Evolutionary conservation across 2,113 vertebrate species (phyloP), one percentile per base, ranked within the genome.

Genomic region (Dunckerocampus dactyliophorus): DNA sequence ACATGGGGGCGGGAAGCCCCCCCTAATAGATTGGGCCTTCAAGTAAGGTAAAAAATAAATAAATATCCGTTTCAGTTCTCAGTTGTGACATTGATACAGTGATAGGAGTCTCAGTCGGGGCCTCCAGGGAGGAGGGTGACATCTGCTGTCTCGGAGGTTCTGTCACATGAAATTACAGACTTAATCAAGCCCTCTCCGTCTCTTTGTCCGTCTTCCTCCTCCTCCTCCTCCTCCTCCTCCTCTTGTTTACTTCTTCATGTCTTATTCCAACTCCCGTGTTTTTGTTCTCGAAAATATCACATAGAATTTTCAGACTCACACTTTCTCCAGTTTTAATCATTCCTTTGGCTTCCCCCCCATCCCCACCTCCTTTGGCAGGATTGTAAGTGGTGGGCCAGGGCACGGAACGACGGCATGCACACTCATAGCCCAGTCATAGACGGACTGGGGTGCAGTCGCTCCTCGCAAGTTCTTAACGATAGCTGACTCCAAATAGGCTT

Each of bases 141-240:
- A 86, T 87, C 77, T 83, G 75, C 71, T 72, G 65, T 63, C 56
- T 80, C 73, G 52, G 60, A 81, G 79, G 57, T 70, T 63, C 65
- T 77, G 81, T 85, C 78, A 82, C 76, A 82, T 68, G 63, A 62
- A 80, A 81, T 82, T 71, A 79, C 62, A 67, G 77, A 90, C 64
- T 71, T 71, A 61, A 79, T 83, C 67, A 82, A 68, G 59, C 72
- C 77, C 56, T 71, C 65, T 71, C 69, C 58, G 53, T 73, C 74
- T 72, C 61, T 19, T 71, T 67, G 4, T 47, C 58, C 65, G 37
- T 65, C 59, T 62, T 55, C 52, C 54, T 49, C 49, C 65, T 56
- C 56, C 20, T 42, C n/a, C n/a, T n/a, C n/a, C 6, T 34, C 60
- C 19, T 47, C 1, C 45, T 8, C 24, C 43, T 22, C 42, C 22